Conservation (phyloP, 1,140 invertebrate genomes). For the Brachionus plicatilis region DNA sequence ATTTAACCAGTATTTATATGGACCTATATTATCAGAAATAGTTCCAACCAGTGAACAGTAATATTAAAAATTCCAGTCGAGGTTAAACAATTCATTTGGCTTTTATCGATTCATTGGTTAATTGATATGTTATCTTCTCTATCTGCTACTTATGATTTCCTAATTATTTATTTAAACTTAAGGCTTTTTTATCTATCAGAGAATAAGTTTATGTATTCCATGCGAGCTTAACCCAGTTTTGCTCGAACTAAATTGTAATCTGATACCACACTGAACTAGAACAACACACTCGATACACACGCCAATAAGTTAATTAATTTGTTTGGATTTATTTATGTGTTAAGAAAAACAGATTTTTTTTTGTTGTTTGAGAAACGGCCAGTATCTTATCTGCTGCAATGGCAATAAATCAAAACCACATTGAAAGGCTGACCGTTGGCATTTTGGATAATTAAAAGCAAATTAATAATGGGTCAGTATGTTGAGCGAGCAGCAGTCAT, state of each 20-base stretch:
- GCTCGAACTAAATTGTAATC: not conserved
- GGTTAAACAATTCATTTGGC: constrained; percentile 32
- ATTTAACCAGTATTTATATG: constrained; percentile 28
- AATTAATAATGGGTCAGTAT: not conserved
- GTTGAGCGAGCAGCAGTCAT: not conserved
- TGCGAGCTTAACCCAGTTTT: not conserved
- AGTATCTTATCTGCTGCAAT: not conserved
- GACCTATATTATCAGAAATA: not conserved
- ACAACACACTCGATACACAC: not conserved
- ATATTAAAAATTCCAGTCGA: not conserved
- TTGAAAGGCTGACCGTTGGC: not conserved
- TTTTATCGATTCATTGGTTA: constrained; percentile 20
- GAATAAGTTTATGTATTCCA: not conserved
- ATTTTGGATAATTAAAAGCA: not conserved
- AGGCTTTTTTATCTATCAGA: not conserved
- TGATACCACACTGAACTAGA: not conserved
- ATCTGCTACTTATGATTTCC: not conserved
- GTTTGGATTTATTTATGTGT: constrained; percentile 9
- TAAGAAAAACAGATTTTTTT: not conserved
- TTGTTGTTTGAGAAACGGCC: not conserved
- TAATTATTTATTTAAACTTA: constrained; percentile 37
- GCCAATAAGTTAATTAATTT: constrained; percentile 36
- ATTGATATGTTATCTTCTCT: constrained; percentile 15
- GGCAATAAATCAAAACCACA: not conserved
- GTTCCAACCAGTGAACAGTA: not conserved